These are phyloP conservation scores for Platalea minor DNA, from an alignment of 2,797 vertebrate genomes.

Conservation along the genomic window DNA sequence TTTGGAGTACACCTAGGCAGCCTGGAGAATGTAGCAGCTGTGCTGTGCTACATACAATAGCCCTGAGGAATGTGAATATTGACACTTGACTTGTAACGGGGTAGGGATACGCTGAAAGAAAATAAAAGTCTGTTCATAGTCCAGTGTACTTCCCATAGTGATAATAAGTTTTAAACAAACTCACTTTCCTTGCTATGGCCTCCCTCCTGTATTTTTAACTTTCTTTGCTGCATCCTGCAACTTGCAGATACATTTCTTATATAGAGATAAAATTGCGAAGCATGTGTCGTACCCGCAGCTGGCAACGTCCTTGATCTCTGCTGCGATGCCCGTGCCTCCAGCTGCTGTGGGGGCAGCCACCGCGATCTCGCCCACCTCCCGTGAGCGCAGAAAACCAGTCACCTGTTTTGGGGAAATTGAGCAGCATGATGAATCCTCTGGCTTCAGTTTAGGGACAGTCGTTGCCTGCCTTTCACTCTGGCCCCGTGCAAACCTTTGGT, in stretches of 20 bases:
- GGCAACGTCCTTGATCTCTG: too few species aligned
- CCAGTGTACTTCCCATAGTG: not conserved
- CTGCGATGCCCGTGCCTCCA: fast-evolving
- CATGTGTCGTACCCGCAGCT: fast-evolving
- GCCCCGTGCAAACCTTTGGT: not conserved
- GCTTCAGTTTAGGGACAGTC: too few species aligned
- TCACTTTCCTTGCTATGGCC: not conserved
- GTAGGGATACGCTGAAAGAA: not conserved
- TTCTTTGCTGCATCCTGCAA: not conserved
- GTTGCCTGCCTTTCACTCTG: not conserved
- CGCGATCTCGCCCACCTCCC: fast-evolving
- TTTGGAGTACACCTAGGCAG: not conserved
- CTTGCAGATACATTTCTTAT: not conserved
- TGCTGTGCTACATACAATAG: not conserved
- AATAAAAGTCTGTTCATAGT: not conserved
- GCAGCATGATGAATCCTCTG: not conserved
- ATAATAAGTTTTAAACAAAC: not conserved
- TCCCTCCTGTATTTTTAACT: not conserved
- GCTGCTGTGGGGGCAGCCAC: not conserved
- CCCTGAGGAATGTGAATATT: not conserved
- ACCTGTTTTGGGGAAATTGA: too few species aligned
- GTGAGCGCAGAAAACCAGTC: not conserved
- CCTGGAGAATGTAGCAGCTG: not conserved
- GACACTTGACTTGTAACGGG: not conserved
- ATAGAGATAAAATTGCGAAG: too few species aligned